phyloP scores from a whole-genome alignment of 2,113 vertebrate genomes.

The Sisor rabdophorus region DNA sequence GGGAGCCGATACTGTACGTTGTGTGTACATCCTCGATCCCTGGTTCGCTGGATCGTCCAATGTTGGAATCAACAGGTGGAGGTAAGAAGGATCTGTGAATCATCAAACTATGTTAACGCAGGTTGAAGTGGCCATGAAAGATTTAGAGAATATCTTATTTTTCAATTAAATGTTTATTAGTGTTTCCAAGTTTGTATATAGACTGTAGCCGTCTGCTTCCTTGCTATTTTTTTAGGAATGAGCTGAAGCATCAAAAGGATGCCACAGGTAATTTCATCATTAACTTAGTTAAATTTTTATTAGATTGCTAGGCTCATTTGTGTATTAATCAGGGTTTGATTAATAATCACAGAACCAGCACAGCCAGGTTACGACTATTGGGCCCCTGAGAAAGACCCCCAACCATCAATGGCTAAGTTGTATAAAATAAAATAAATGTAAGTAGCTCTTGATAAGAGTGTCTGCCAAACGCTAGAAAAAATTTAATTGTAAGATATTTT shows the following conservation, averaged over 20 bases:
- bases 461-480: too few relatives aligned
- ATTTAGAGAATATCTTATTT: background rate
- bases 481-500: too few relatives aligned
- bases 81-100: conserved; percentile 68
- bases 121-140: background rate
- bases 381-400: too few relatives aligned
- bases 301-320: background rate
- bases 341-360: too few relatives aligned
- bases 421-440: too few relatives aligned
- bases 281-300: background rate
- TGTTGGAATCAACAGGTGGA: conserved; percentile 98
- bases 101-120: too few relatives aligned
- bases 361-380: too few relatives aligned
- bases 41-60: conserved; percentile 99
- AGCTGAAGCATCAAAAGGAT: background rate
- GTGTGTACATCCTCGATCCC: conserved; percentile 95
- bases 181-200: background rate
- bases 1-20: conserved; percentile 87
- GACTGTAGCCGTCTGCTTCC: background rate
- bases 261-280: background rate
- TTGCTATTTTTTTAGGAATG: background rate
- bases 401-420: too few relatives aligned
- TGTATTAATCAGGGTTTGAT: too few relatives aligned
- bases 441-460: too few relatives aligned
- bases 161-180: background rate